These are phyloP conservation scores for Rugalucina vietnamica DNA, from an alignment of 2,888 invertebrate genomes.

Conservation along the genomic window DNA sequence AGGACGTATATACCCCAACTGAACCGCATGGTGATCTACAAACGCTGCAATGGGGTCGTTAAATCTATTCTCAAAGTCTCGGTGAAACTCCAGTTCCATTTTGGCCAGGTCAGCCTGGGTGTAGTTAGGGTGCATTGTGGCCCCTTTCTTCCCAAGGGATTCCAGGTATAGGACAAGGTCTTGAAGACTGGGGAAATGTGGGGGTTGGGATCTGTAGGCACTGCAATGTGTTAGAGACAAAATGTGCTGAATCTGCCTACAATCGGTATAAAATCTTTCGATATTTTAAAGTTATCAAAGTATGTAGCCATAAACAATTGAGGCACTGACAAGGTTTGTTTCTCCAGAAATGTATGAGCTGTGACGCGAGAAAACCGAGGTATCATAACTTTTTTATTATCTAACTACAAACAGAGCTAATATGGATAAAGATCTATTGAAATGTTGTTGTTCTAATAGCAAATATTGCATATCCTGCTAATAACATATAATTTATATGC, in stretches of 20 bases:
- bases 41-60: constrained; percentile 66
- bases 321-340: too few relatives aligned
- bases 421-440: too few relatives aligned
- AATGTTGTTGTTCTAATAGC: too few relatives aligned
- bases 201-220: constrained; percentile 62
- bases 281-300: too few relatives aligned
- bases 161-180: constrained; percentile 60
- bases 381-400: too few relatives aligned
- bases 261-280: too few relatives aligned
- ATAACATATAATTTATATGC: background rate
- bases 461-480: background rate
- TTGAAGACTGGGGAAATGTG: constrained; percentile 60
- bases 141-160: constrained; percentile 65
- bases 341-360: too few relatives aligned
- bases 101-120: constrained; percentile 59
- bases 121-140: constrained; percentile 65
- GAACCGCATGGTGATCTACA: constrained; percentile 59
- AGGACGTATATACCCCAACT: constrained; percentile 56
- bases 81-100: constrained; percentile 54
- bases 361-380: too few relatives aligned
- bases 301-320: too few relatives aligned
- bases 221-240: too few relatives aligned
- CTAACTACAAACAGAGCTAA: too few relatives aligned
- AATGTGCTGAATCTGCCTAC: too few relatives aligned
- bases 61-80: constrained; percentile 50